Evolutionary conservation across 1,140 invertebrate species (phyloP).

Genomic region (Cataglyphis hispanica): DNA sequence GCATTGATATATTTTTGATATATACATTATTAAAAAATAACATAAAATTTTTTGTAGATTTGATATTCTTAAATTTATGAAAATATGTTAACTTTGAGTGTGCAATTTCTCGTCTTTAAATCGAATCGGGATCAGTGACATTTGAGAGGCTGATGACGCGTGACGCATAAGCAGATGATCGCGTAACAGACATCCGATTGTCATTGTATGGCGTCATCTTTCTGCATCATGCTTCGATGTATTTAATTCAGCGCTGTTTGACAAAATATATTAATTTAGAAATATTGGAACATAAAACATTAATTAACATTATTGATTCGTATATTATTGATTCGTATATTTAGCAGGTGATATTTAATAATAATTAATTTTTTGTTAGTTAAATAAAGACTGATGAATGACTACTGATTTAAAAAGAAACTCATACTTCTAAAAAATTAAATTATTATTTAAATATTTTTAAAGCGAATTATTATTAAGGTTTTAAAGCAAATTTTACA

Average conservation of each 20-base stretch:
- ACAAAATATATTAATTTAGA: background rate
- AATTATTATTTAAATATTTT: background rate
- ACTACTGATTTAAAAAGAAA: background rate
- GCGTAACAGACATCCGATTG: slow-evolving; percentile 33
- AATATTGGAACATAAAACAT: background rate
- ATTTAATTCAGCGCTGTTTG: background rate
- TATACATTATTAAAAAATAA: background rate
- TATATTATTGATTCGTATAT: no score
- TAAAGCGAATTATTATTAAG: background rate
- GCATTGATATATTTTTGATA: background rate
- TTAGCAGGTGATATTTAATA: background rate
- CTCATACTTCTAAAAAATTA: background rate
- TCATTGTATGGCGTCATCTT: slow-evolving; percentile 22
- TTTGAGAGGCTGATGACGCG: background rate
- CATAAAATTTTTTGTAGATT: background rate
- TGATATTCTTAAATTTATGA: background rate
- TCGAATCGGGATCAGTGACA: slow-evolving; percentile 19
- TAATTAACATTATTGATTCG: background rate
- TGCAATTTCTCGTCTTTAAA: background rate
- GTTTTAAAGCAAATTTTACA: background rate
- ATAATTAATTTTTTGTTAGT: background rate
- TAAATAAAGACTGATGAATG: background rate
- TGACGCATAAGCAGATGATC: slow-evolving; percentile 26
- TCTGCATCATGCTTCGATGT: slow-evolving; percentile 24
- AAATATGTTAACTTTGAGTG: background rate